Evolutionary conservation across 2,113 vertebrate species (phyloP), one percentile per base, ranked within the genome.

Genomic region (Formicarius rufipectus): DNA sequence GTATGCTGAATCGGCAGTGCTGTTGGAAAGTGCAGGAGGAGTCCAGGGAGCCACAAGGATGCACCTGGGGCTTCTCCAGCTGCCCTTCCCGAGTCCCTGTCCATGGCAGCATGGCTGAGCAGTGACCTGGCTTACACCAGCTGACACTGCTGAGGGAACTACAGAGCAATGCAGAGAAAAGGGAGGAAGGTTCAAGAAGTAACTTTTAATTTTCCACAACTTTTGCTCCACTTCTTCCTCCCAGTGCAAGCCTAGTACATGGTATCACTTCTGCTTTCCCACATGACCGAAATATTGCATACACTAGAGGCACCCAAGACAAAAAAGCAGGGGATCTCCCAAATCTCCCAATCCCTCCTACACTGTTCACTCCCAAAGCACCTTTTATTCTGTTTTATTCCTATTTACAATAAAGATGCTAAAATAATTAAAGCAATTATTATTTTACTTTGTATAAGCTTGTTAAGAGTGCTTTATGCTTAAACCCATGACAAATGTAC

Each of bases 51-150:
- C 31, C 40, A 30, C 2, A 0, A 9, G 50, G 18, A 59, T 21
- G 24, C 71, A 60, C 31, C 3, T 0, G 14, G 30, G 47, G 14
- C 77, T 25, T 31, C 42, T 73, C 49, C 83, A 53, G 87, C 67
- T n/a, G 63, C 45, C 31, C 45, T 30, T 39, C 12, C 14, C 0
- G 0, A 8, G 47, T 30, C 35, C 24, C 21, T 49, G 50, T n/a
- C 20, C 0, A 0, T 0, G 0, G 25, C 0, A 0, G 72, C 0
- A 0, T 14, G 55, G 31, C 71, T 3, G 0, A 33, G 35, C 71
- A 85, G 67, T 28, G 87, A 89, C 76, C 72, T 15, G 77, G 49
- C 52, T 67, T 7, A 20, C 2, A 1, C 24, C 52, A 55, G 69
- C 21, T 39, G 58, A 40, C 67, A 2, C 23, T 23, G 39, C 60